A percentile compares a stretch with the other conserved stretches of the same genome.
Evolutionary conservation across 2,797 vertebrate genomes (phyloP).

Genomic region (Mycteria americana): DNA sequence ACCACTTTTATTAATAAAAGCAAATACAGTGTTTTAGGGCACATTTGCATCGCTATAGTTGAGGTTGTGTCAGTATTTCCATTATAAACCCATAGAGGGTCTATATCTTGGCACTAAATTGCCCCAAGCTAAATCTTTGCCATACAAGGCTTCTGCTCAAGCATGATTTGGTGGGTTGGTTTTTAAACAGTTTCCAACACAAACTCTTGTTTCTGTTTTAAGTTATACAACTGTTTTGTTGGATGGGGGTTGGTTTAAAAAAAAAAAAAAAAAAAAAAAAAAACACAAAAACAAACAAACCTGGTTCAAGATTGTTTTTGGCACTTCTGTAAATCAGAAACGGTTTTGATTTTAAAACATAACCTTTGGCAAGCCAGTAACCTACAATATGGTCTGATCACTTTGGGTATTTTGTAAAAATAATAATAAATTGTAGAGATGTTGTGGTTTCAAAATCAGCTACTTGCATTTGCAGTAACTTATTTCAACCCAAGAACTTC

Average conservation of each 20-base stretch:
- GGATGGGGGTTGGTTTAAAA: conserved; percentile 47
- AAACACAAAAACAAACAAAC: background rate
- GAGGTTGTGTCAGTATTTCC: conserved; percentile 66
- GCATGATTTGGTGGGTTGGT: conserved; percentile 37
- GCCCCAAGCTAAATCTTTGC: conserved; percentile 32
- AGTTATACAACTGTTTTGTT: conserved; percentile 54
- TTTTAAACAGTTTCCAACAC: conserved; percentile 50
- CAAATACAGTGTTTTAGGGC: conserved; percentile 67
- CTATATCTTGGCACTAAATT: conserved; percentile 59
- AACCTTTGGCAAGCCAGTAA: conserved; percentile 61
- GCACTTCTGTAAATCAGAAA: conserved; percentile 69
- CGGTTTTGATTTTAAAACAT: conserved; percentile 63
- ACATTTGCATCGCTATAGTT: conserved; percentile 62
- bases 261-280: background rate
- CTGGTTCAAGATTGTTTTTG: conserved; percentile 58
- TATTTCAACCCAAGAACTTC: conserved; percentile 45
- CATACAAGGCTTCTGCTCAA: conserved; percentile 30
- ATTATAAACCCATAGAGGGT: conserved; percentile 53
- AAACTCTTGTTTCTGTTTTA: conserved; percentile 60
- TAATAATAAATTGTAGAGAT: conserved; percentile 72
- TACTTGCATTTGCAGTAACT: conserved; percentile 66
- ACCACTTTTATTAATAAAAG: conserved; percentile 72
- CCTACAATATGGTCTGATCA: conserved; percentile 66
- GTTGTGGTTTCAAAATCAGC: conserved; percentile 67
- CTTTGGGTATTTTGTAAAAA: conserved; percentile 72